These are phyloP conservation scores for Drosophila seclusa DNA, from an alignment of 2,888 invertebrate species.

Conservation along the genomic window DNA sequence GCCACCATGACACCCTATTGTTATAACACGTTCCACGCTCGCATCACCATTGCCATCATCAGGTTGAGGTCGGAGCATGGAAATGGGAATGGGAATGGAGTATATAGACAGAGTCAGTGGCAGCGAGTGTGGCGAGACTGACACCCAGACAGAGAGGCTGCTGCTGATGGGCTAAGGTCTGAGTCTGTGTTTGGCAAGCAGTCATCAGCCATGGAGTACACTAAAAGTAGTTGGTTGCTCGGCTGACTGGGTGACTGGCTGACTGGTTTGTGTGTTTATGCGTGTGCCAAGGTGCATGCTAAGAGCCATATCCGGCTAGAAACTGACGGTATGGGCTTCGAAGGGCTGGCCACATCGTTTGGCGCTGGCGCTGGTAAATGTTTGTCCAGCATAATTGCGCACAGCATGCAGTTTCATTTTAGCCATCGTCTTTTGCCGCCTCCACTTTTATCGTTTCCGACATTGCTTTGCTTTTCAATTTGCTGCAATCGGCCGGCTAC, in stretches of 20 bases:
- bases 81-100: not conserved
- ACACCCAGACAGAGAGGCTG: not conserved
- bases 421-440: constrained; percentile 6
- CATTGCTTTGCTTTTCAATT: constrained; percentile 60
- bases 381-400: constrained; percentile 81
- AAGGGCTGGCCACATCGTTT: constrained; percentile 29
- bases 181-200: constrained; percentile 69
- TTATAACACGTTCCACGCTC: constrained; percentile 69
- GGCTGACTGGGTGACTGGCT: constrained; percentile 20
- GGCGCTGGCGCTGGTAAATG: constrained; percentile 57
- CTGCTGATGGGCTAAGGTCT: constrained; percentile 11
- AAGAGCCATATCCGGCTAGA: constrained; percentile 59
- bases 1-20: constrained; percentile 72
- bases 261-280: constrained; percentile 47
- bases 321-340: not conserved
- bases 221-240: constrained; percentile 44
- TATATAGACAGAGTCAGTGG: not conserved
- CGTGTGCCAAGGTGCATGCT: constrained; percentile 75
- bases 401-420: constrained; percentile 73
- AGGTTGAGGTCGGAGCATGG: constrained; percentile 5
- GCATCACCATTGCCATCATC: constrained; percentile 15
- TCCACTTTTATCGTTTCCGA: constrained; percentile 28
- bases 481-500: constrained; percentile 36
- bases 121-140: constrained; percentile 6
- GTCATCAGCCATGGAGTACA: constrained; percentile 58